Conservation (phyloP, 64 coral and sea anemone species). For the Cladopsammia gracilis region DNA sequence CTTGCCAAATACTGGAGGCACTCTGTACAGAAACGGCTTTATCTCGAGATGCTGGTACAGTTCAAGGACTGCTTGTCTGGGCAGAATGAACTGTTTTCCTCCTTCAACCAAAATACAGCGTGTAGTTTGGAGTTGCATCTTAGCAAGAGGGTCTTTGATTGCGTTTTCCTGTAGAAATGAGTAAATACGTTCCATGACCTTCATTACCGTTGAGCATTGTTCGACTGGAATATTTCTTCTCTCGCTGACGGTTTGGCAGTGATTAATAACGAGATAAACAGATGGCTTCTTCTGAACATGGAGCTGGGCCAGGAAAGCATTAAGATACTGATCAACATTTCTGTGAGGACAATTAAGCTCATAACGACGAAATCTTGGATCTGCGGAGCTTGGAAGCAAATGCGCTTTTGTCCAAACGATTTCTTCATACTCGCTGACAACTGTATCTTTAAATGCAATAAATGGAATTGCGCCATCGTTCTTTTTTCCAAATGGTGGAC, state of each 20-base stretch:
- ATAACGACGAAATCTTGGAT: background rate
- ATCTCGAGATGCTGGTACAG: constrained; percentile 50
- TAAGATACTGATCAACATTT: background rate
- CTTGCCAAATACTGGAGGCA: constrained; percentile 17
- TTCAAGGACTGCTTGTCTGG: constrained; percentile 39
- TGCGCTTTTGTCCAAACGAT: constrained; percentile 48
- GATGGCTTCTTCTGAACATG: constrained; percentile 20
- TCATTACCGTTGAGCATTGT: background rate
- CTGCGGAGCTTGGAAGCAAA: constrained; percentile 1
- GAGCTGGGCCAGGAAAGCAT: background rate
- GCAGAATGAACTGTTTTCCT: constrained; percentile 15
- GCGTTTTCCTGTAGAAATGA: constrained; percentile 28
- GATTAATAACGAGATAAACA: constrained; percentile 44
- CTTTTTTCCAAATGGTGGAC: background rate
- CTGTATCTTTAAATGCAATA: constrained; percentile 33
- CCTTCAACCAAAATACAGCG: constrained; percentile 33
- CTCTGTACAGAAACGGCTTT: constrained; percentile 67
- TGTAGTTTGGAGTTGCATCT: background rate
- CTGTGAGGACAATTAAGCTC: background rate
- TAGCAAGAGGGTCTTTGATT: background rate
- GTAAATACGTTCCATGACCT: constrained; percentile 48
- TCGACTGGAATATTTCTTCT: background rate
- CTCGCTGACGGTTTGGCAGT: constrained; percentile 46
- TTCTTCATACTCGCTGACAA: background rate
- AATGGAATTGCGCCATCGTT: background rate